phyloP scores from a whole-genome alignment of 2,797 vertebrate genomes.

The Trematomus bernacchii region DNA sequence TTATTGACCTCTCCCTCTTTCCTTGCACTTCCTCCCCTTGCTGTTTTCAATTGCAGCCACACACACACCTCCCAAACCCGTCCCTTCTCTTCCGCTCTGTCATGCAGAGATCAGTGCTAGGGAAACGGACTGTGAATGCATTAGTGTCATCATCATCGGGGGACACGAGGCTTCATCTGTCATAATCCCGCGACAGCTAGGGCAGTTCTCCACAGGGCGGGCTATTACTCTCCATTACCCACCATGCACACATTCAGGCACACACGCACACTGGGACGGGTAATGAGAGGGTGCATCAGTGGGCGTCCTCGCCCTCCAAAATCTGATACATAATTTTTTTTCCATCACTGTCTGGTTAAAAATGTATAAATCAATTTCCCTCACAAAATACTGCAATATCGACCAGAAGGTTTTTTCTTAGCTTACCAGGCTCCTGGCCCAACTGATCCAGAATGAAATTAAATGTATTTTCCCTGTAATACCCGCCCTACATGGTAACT shows the following conservation, averaged over 20 bases:
- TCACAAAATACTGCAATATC: conserved; percentile 58
- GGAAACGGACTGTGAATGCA: conserved; percentile 78
- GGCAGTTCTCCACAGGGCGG: conserved; percentile 62
- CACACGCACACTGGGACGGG: conserved; percentile 21
- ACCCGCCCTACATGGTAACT: conserved; percentile 35
- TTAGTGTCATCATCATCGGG: conserved; percentile 76
- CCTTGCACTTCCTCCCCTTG: conserved; percentile 5
- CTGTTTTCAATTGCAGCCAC: conserved; percentile 28
- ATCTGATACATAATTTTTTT: conserved; percentile 65
- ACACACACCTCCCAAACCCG: neutral
- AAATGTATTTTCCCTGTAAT: conserved; percentile 54
- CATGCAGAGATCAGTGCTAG: conserved; percentile 62
- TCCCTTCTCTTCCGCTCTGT: conserved; percentile 43
- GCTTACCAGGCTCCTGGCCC: conserved; percentile 25
- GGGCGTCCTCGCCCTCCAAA: conserved; percentile 50
- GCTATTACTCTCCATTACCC: conserved; percentile 77
- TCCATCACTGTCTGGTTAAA: conserved; percentile 74
- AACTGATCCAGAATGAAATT: conserved; percentile 62
- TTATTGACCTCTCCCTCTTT: conserved; percentile 60
- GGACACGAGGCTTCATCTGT: conserved; percentile 71
- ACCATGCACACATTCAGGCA: conserved; percentile 11
- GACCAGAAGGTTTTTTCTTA: conserved; percentile 27
- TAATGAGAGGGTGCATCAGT: conserved; percentile 55
- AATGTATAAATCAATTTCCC: conserved; percentile 76
- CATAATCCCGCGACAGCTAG: conserved; percentile 72